Percentiles rank a stretch among this genome's conserved stretches.
Conservation (phyloP, 2,888 invertebrate species). For the Tineola bisselliella region DNA sequence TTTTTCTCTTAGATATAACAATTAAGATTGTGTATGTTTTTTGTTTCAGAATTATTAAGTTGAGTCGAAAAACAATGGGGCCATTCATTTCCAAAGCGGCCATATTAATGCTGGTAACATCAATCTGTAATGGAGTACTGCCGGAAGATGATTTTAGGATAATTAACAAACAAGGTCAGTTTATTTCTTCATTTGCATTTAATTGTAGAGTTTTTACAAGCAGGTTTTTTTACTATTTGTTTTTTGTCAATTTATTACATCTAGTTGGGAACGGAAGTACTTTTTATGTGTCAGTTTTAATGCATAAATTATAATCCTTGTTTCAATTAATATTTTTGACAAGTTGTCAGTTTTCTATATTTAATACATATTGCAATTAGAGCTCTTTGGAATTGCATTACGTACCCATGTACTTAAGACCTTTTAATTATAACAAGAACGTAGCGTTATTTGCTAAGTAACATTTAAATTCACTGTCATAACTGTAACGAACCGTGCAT, state of each 20-base stretch:
- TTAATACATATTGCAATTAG: neutral
- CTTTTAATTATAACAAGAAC: too few relatives aligned
- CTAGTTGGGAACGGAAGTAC: neutral
- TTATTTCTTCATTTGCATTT: neutral
- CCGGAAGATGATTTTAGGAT: constrained; percentile 64
- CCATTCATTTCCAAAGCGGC: constrained; percentile 29
- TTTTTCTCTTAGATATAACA: neutral
- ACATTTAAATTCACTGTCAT: too few relatives aligned
- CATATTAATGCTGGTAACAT: constrained; percentile 39
- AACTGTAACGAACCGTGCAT: too few relatives aligned
- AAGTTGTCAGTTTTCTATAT: neutral
- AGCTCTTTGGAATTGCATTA: too few relatives aligned
- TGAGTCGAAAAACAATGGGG: neutral
- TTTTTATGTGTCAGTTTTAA: neutral
- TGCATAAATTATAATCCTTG: constrained; percentile 4
- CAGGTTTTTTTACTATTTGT: constrained; percentile 4
- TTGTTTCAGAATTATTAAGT: constrained; percentile 29
- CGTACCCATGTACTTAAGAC: too few relatives aligned
- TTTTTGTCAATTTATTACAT: neutral
- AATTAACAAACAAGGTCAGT: constrained; percentile 53
- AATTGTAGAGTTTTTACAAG: neutral
- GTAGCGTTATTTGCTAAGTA: too few relatives aligned
- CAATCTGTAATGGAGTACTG: constrained; percentile 46
- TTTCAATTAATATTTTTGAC: neutral
- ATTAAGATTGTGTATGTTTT: constrained; percentile 6